Evolutionary conservation across 1,140 invertebrate genomes (phyloP), one percentile per base, ranked within the genome.

Genomic region (Maconellicoccus hirsutus): DNA sequence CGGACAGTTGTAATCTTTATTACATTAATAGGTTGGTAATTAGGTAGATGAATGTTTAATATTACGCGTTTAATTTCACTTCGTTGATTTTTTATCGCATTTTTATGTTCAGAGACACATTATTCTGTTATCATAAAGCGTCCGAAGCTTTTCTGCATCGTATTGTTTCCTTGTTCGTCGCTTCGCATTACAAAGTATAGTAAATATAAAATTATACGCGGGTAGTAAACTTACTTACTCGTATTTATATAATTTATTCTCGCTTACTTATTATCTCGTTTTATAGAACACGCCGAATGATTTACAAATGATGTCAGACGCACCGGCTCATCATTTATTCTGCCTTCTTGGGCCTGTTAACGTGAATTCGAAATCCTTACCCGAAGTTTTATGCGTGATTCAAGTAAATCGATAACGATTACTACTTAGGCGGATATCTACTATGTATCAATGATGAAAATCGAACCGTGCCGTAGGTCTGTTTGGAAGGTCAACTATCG

Each of bases 251-350:
- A n/a, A n/a, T n/a, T n/a, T n/a, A n/a, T n/a, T n/a, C n/a, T n/a
- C n/a, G n/a, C n/a, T n/a, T n/a, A 72, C 27, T 23, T 72, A n/a
- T n/a, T n/a, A n/a, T n/a, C n/a, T n/a, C n/a, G n/a, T 75, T 70
- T 81, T 81, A 38, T 79, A 92, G 86, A 99, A 99, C 81, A 94
- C 90, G 71, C 98, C 98, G 0, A 98, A 99, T 83, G 98, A 99
- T 83, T 82, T 99, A 10, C 96, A 99, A 84, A 90, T 99, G 86
- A 86, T 99, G 81, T 96, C 96, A 12, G 98, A 99, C 84, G 96
- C 97, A 10, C 97, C 97, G 0, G 95, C 94, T 3, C 97, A 99
- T 83, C 92, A 98, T 80, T 79, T 99, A 21, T 99, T 98, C 82
- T 96, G 94, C 77, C 81, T 99, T 16, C 82, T 99, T 69, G 93